These are phyloP conservation scores for Cliona cf. orientalis DNA, from an alignment of 37 sponge, comb jelly and placozoan genomes.

Conservation along the genomic window DNA sequence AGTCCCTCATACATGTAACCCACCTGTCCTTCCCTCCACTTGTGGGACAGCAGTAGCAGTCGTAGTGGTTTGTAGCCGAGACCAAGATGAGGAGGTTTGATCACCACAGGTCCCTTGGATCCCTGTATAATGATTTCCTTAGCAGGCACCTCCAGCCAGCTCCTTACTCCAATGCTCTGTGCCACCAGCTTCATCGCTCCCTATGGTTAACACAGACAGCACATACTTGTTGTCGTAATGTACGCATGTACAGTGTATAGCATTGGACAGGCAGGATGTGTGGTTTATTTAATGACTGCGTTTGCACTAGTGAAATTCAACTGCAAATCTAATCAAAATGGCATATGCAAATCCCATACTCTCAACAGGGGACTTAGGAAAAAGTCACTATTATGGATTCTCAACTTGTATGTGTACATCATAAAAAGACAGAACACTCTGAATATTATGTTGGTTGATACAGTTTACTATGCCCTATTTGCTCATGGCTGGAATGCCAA, in stretches of 20 bases:
- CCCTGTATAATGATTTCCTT: constrained; percentile 28
- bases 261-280: too few species aligned
- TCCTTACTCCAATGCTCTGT: constrained; percentile 32
- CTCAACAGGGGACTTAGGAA: too few species aligned
- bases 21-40: constrained; percentile 75
- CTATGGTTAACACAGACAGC: constrained; percentile 18
- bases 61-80: constrained; percentile 66
- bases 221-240: background rate
- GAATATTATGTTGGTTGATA: too few species aligned
- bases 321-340: too few species aligned
- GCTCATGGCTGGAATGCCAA: too few species aligned
- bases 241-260: background rate
- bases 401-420: too few species aligned
- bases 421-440: too few species aligned
- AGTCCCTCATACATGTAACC: background rate
- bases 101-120: constrained; percentile 36
- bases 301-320: too few species aligned
- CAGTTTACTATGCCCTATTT: too few species aligned
- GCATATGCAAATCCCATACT: too few species aligned
- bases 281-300: too few species aligned
- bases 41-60: constrained; percentile 54
- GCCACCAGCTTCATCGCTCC: constrained; percentile 37
- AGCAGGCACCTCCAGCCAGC: constrained; percentile 41
- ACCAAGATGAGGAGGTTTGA: constrained; percentile 58
- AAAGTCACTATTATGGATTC: too few species aligned